Base-by-base conservation (phyloP, 2,797 vertebrate species). In the Schizothorax lantsangensis region DNA sequence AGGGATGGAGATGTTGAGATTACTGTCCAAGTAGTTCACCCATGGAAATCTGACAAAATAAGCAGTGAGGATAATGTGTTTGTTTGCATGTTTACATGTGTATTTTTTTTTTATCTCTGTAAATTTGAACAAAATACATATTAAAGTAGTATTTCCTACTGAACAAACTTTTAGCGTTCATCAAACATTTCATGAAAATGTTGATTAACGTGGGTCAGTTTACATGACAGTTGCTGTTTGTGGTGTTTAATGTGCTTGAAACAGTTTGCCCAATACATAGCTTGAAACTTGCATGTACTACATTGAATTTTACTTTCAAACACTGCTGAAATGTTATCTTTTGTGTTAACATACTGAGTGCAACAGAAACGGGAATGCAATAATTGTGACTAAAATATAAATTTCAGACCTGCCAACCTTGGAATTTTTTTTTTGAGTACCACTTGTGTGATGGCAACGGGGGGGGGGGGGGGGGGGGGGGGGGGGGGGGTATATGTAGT, bases 1-100 rank as follows among this genome's bases (percentile, higher is more conserved):
- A 0, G 98, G 98, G 91, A 99, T 96, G 45, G 97, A 98, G 93
- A 99, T 96, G 93, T 99, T 99, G 81, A 99, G 93, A 91, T 99
- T 99, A 93, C 93, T 92, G 91, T 99, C 98, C 92, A 98, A 97
- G 86, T 99, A 99, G 93, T 99, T 99, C 62, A 98, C 98, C 98
- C 98, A 99, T 0, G 98, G 97, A 93, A 99, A 99, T 92, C 98
- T 99, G 86, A 86, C 12, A 79, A n/a, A 85, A 64, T 33, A 49
- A 69, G 6, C n/a, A 54, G 10, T 54, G 23, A n/a, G 17, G 38
- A 26, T 19, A 15, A 33, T 4, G 11, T 43, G 26, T 52, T 5
- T 73, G 11, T 36, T 5, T 30, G 5, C 11, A 49, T 79, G 6
- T 57, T 36, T 36, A 36, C 15, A 15, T 49, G 5, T 6, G 17